Evolutionary conservation across 2,888 invertebrate genomes (phyloP), one percentile per base, ranked within the genome.

Genomic region (Sphaerophoria rueppellii): DNA sequence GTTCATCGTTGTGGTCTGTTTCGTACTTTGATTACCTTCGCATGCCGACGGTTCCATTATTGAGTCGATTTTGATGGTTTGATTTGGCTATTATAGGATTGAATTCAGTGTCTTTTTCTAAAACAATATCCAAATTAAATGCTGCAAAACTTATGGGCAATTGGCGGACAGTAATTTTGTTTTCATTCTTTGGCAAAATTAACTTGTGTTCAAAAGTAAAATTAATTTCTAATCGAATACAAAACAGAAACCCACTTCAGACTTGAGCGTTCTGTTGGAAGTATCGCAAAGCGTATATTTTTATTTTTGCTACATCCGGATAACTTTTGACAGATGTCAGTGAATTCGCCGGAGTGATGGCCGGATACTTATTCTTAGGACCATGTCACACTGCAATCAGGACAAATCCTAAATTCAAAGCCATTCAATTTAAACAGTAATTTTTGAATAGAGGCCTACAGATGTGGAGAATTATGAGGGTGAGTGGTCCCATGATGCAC

Each of bases 21-120:
- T 80, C 82, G 78, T 82, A 75, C 72, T 80, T 86, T 82, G 78
- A 74, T 93, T 94, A 96, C 97, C 97, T 94, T 97, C 97, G 92
- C 97, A 97, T 88, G 97, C 97, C 55, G 97, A 97, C 93, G 97
- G 97, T 93, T 97, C 97, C 89, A 97, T 91, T 77, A 70, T 71
- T 2, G 24, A 12, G 60, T 60, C 12, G 46, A 43, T 78, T 40
- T 24, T 34, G 6, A 32, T 34, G 35, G 9, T 48, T 24, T 40
- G 67, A 9, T 7, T 67, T 67, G 37, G 67, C 7, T 7, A 54
- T 67, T 16, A 54, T 67, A 40, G 60, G 43, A 43, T n/a, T 60
- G 12, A 43, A 12, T 60, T 50, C 6, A 0, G 40, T 14, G 11
- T 24, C 4, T 60, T 12, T 60, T 24, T 12, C 0, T 43, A 43